phyloP scores from a whole-genome alignment of 1,140 invertebrate species.

The Rhagoletis pomonella region DNA sequence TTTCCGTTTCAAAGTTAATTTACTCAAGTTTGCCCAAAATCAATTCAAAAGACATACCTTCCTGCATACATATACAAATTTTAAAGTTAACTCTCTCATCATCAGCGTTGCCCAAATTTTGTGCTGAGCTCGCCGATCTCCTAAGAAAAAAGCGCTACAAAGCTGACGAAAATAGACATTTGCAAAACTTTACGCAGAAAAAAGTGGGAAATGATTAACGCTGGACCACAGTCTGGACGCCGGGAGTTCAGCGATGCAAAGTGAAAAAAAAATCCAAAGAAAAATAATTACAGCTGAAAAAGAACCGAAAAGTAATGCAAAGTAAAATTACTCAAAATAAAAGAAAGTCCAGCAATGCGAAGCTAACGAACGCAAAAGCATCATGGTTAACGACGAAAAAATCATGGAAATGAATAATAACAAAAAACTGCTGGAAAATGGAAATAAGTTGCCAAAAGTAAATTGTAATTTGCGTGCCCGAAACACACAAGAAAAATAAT shows the following conservation, averaged over 20 bases:
- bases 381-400: neutral
- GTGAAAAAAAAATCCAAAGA: too few relatives aligned
- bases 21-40: too few relatives aligned
- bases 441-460: constrained; percentile 27
- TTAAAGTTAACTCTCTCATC: neutral
- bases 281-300: neutral
- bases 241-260: too few relatives aligned
- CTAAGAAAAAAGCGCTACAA: neutral
- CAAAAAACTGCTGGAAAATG: neutral
- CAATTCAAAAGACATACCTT: too few relatives aligned
- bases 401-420: neutral
- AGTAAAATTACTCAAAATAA: neutral
- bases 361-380: neutral
- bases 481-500: constrained; percentile 6
- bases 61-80: too few relatives aligned
- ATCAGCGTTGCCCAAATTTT: too few relatives aligned
- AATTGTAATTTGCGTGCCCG: constrained; percentile 44
- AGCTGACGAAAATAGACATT: neutral
- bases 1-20: too few relatives aligned
- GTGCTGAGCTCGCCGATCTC: neutral
- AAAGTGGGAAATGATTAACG: neutral
- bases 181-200: neutral
- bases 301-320: neutral
- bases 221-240: neutral
- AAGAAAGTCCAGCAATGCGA: neutral